Conservation (phyloP, 35 echinoderm and acorn worm species). For the Hemicentrotus pulcherrimus region DNA sequence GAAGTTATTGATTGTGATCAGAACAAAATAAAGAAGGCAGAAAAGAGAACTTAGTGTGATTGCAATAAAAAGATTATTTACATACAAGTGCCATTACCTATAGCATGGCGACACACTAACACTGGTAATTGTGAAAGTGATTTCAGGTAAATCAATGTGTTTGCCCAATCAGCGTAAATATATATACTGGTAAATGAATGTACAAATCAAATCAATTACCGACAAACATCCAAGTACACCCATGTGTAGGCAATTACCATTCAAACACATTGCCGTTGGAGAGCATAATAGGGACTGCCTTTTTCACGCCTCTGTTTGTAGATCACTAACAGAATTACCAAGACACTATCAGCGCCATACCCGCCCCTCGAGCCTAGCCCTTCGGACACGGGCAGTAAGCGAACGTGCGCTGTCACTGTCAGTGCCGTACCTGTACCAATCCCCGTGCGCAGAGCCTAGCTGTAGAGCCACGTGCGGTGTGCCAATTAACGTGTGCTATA, state of each 20-base stretch:
- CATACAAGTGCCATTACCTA: neutral
- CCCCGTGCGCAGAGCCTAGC: neutral
- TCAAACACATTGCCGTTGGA: no score
- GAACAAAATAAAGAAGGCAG: neutral
- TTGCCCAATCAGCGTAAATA: neutral
- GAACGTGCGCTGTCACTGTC: no score
- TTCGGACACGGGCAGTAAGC: no score
- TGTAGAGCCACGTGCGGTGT: neutral
- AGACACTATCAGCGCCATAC: no score
- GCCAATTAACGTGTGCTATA: neutral
- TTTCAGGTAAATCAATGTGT: neutral
- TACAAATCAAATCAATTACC: neutral
- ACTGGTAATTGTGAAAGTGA: neutral
- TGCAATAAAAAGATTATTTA: neutral
- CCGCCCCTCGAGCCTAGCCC: no score
- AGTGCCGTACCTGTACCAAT: no score
- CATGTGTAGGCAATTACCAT: neutral
- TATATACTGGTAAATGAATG: neutral
- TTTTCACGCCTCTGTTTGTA: no score
- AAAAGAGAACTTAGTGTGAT: neutral
- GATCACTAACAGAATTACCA: no score
- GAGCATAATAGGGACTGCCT: no score
- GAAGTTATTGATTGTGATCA: constrained; percentile 33
- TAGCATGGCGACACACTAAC: neutral
- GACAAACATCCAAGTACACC: neutral